A percentile compares a stretch with the other conserved stretches of the same genome.
Conservation (phyloP, 2,797 vertebrate genomes). For the Melanogrammus aeglefinus region DNA sequence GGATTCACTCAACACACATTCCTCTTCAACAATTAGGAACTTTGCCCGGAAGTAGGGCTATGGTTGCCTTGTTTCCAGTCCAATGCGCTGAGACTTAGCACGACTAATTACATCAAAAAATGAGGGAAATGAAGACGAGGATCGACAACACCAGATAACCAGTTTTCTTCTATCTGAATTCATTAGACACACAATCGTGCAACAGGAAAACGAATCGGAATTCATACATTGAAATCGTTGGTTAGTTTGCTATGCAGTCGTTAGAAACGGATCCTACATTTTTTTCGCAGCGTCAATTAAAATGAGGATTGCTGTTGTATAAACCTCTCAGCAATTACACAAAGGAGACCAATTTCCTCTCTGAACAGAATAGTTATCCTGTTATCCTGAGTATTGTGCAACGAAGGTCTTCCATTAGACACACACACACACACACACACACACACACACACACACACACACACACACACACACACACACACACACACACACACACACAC, state of each 20-base stretch:
- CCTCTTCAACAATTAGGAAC: slow-evolving; percentile 45
- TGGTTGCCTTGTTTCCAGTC: slow-evolving; percentile 19
- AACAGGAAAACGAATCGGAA: slow-evolving; percentile 6
- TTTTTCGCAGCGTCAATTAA: slow-evolving; percentile 67
- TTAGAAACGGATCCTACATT: not conserved
- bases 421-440: not conserved
- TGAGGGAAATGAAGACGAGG: slow-evolving; percentile 17
- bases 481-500: not conserved
- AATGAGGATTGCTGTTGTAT: slow-evolving; percentile 62
- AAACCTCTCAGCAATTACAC: slow-evolving; percentile 65
- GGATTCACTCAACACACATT: slow-evolving; percentile 42
- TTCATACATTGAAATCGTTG: not conserved
- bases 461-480: not conserved
- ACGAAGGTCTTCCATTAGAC: slow-evolving; percentile 25
- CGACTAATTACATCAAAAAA: slow-evolving; percentile 27
- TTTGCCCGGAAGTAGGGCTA: slow-evolving; percentile 15
- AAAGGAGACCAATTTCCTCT: slow-evolving; percentile 74
- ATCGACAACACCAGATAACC: slow-evolving; percentile 6
- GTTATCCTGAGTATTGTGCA: slow-evolving; percentile 55
- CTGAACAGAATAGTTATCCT: slow-evolving; percentile 64
- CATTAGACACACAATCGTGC: slow-evolving; percentile 18
- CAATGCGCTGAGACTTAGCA: slow-evolving; percentile 5
- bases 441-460: not conserved
- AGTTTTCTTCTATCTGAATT: slow-evolving; percentile 26
- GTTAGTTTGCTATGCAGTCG: not conserved